Conservation (phyloP, 2,113 vertebrate species). For the Nibea albiflora region DNA sequence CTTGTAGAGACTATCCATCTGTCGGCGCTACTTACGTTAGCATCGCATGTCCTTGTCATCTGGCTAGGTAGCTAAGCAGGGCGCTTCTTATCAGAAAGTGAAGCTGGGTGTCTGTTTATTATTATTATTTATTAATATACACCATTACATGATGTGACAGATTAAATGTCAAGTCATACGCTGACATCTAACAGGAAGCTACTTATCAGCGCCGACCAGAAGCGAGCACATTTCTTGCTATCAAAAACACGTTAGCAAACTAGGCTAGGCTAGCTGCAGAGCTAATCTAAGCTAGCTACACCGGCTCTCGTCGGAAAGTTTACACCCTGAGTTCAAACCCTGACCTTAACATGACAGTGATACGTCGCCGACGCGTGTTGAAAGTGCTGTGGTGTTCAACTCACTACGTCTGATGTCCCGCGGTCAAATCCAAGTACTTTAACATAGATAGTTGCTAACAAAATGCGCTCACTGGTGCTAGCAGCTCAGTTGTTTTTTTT, state of each 20-base stretch:
- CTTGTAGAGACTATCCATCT: neutral
- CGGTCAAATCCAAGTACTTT: constrained; percentile 24
- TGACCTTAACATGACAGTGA: neutral
- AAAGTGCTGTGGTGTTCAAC: neutral
- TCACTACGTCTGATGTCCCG: constrained; percentile 39
- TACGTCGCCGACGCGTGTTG: no score
- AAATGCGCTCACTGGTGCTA: constrained; percentile 14
- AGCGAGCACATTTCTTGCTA: neutral
- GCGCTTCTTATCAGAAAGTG: constrained; percentile 21
- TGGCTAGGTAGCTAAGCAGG: constrained; percentile 13
- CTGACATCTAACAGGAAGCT: neutral
- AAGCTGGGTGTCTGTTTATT: neutral
- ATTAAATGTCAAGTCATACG: accelerated
- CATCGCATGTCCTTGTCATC: constrained; percentile 50
- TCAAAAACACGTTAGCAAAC: constrained; percentile 30
- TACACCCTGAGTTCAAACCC: neutral
- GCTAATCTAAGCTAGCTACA: constrained; percentile 50
- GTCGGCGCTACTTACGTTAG: neutral
- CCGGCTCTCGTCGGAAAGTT: constrained; percentile 39
- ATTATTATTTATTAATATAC: no score
- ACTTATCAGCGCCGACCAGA: neutral
- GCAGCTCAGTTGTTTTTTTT: constrained; percentile 37
- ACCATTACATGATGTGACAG: accelerated
- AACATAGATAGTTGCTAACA: constrained; percentile 1
- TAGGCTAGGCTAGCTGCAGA: constrained; percentile 23